Evolutionary conservation across 2,888 invertebrate genomes (phyloP), one percentile per base, ranked within the genome.

Genomic region (Dexiosoma caninum): DNA sequence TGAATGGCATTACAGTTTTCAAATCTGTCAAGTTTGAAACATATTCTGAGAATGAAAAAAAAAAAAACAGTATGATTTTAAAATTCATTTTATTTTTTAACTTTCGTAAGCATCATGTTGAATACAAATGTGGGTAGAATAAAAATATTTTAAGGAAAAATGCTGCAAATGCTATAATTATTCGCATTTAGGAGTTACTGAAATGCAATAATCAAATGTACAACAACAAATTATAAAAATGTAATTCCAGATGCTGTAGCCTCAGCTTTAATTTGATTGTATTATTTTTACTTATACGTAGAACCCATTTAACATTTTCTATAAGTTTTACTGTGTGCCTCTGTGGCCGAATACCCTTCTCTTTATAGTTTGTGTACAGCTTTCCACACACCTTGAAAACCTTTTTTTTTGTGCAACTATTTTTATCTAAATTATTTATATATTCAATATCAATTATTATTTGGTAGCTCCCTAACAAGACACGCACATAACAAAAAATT

Each of bases 381-480:
- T 55, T 51, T 23, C 42, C 9, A 42, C 66, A 60, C 72, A 44
- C 72, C 62, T 37, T 64, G 12, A 60, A 51, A 37, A n/a, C 27
- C 3, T n/a, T 46, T 40, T 27, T 2, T 19, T 16, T 14, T 10
- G 16, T 51, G 19, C 16, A 21, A 32, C 21, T 46, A 23, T 40
- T 55, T 42, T 42, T 12, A 12, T 59, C 23, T 8, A 42, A 23
- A 75, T 6, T 12, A 32, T 46, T 55, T 55, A 37, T 27, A 16
- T 37, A 53, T 53, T 32, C 46, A 21, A 42, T 16, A 37, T 51
- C 30, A 51, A 60, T 75, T 40, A 60, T 75, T 67, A 75, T 67
- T 23, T 51, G 67, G 57, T 35, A 67, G 60, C 46, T 62, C 3
- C 53, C 49, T 57, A 70, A 75, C 75, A 71, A 76, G 70, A 71